Conservation (phyloP, 2,888 invertebrate genomes). For the Hydriomena furcata region DNA sequence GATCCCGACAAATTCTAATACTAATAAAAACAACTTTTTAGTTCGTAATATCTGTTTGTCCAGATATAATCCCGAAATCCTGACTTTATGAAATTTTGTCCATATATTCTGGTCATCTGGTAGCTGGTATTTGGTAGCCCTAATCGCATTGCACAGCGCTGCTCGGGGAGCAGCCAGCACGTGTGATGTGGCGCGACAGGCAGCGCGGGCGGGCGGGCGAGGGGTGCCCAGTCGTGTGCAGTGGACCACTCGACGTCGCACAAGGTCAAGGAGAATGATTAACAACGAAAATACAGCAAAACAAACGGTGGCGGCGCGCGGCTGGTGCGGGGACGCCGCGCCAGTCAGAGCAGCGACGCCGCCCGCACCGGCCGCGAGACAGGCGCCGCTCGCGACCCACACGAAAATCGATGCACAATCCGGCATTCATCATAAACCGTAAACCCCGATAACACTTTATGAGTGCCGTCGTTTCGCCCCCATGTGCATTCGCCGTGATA, state of each 20-base stretch:
- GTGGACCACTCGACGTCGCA: conserved; percentile 83
- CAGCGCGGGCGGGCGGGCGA: conserved; percentile 66
- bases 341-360: conserved; percentile 78
- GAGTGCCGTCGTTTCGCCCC: conserved; percentile 58
- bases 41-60: no score
- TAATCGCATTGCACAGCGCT: conserved; percentile 44
- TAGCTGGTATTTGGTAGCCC: conserved; percentile 30
- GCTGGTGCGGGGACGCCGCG: conserved; percentile 64
- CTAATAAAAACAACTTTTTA: no score
- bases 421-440: conserved; percentile 63
- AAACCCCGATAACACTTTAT: conserved; percentile 54
- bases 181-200: conserved; percentile 73
- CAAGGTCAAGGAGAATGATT: conserved; percentile 85
- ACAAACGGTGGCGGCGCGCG: conserved; percentile 77
- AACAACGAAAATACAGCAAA: conserved; percentile 84
- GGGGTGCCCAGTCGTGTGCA: conserved; percentile 81
- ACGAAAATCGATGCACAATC: conserved; percentile 81
- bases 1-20: no score
- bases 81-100: no score
- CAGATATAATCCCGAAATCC: no score
- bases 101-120: conserved; percentile 38
- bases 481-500: conserved; percentile 58
- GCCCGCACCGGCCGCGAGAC: conserved; percentile 72
- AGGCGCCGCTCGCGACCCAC: conserved; percentile 70
- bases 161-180: conserved; percentile 56